phyloP scores from a whole-genome alignment of 1,140 invertebrate genomes.

The Leptinotarsa defecta region DNA sequence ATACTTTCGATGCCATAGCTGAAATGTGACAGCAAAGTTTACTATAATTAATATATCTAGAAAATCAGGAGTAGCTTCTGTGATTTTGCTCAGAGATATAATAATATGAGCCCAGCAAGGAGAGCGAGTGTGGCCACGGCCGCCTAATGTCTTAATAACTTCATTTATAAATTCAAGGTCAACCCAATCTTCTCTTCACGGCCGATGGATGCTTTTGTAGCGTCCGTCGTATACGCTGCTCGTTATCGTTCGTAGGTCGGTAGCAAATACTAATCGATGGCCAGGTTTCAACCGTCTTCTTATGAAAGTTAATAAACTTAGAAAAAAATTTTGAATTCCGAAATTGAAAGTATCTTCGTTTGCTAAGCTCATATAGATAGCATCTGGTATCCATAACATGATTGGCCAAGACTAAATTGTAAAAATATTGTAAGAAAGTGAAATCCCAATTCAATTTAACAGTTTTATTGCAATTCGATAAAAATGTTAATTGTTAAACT shows the following conservation, averaged over 20 bases:
- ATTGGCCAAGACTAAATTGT: too few relatives aligned
- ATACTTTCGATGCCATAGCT: conserved; percentile 26
- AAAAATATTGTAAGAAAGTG: too few relatives aligned
- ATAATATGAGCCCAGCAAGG: conserved; percentile 49
- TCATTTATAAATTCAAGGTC: conserved; percentile 54
- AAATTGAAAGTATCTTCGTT: too few relatives aligned
- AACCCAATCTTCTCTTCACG: conserved; percentile 44
- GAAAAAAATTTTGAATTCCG: too few relatives aligned
- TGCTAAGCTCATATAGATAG: too few relatives aligned
- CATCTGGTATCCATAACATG: too few relatives aligned
- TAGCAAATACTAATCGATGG: too few relatives aligned
- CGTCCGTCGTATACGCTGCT: conserved; percentile 8
- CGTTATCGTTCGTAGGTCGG: background rate
- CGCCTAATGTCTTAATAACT: conserved; percentile 55
- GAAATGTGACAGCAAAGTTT: conserved; percentile 39
- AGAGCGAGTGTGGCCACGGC: conserved; percentile 49
- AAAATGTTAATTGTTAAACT: too few relatives aligned
- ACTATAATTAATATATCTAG: conserved; percentile 52
- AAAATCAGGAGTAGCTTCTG: conserved; percentile 52
- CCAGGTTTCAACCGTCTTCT: too few relatives aligned
- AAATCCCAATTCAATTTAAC: too few relatives aligned
- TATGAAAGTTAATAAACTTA: too few relatives aligned
- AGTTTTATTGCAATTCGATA: too few relatives aligned
- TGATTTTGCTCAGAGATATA: conserved; percentile 53
- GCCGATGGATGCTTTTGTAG: background rate